Evolutionary conservation across 2,113 vertebrate genomes (phyloP).

Genomic region (Speoplatyrhinus poulsoni): DNA sequence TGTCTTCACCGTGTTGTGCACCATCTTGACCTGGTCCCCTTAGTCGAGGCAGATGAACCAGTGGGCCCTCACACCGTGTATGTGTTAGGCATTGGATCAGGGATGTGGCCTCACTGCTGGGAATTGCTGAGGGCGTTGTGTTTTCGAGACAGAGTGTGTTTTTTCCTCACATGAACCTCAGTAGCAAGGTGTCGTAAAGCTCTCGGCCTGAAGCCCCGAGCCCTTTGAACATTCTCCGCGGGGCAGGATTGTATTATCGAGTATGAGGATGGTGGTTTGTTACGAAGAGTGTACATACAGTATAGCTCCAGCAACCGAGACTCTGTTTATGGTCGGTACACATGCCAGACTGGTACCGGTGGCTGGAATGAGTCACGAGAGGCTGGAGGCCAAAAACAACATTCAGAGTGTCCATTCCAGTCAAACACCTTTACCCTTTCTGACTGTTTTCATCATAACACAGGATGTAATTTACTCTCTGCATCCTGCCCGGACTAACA

Average conservation of each 20-base stretch:
- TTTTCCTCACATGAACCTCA: neutral
- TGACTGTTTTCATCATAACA: constrained; percentile 23
- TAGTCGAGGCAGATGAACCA: constrained; percentile 19
- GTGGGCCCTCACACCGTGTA: constrained; percentile 28
- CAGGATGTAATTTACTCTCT: constrained; percentile 42
- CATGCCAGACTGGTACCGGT: neutral
- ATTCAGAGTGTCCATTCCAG: neutral
- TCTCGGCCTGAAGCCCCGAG: neutral
- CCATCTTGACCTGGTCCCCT: constrained; percentile 16
- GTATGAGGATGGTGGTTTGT: constrained; percentile 4
- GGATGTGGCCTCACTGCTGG: neutral
- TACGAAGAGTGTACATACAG: neutral
- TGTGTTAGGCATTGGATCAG: neutral
- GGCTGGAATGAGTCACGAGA: constrained; percentile 16
- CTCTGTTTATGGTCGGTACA: neutral
- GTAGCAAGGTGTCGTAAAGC: neutral
- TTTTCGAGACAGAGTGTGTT: neutral
- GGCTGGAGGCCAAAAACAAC: constrained; percentile 4
- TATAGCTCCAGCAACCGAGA: neutral
- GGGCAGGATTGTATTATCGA: neutral
- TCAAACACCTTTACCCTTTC: constrained; percentile 1
- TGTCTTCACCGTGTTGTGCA: constrained; percentile 1
- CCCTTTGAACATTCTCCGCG: neutral
- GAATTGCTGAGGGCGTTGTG: constrained; percentile 10
- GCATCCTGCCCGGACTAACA: constrained; percentile 33